Percentiles rank a stretch among this genome's conserved stretches.
Conservation (phyloP, 2,113 vertebrate species). For the Varanus salvator region DNA sequence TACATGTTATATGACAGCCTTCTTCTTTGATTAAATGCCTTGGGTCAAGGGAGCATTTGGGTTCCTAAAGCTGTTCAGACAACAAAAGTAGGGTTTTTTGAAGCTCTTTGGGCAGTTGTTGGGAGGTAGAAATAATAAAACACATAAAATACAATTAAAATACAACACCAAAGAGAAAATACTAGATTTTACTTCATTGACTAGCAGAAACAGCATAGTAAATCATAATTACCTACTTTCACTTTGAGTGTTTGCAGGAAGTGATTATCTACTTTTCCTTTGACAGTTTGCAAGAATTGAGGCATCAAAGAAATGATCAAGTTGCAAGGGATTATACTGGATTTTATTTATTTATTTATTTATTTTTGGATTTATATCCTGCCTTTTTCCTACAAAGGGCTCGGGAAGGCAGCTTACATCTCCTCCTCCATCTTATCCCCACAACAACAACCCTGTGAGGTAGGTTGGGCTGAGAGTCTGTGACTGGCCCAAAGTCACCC, state of each 20-base stretch:
- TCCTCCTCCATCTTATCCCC: too few species aligned
- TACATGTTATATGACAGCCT: too few species aligned
- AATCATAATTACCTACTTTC: neutral
- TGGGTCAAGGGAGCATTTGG: accelerated
- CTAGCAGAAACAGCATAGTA: slow-evolving; percentile 9
- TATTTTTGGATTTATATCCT: too few species aligned
- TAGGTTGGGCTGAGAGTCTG: too few species aligned
- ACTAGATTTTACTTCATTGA: slow-evolving; percentile 8
- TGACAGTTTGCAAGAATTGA: neutral
- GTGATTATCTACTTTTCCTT: slow-evolving; percentile 4
- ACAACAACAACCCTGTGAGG: too few species aligned
- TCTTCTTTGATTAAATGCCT: neutral
- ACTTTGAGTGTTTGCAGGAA: neutral
- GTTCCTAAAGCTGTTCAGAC: slow-evolving; percentile 33
- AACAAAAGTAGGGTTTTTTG: slow-evolving; percentile 24
- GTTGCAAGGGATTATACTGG: neutral
- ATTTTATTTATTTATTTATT: neutral
- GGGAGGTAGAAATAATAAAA: too few species aligned
- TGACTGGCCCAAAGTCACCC: too few species aligned
- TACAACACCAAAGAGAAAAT: too few species aligned
- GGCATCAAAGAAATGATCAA: neutral
- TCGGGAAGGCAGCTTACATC: too few species aligned
- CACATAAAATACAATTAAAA: too few species aligned
- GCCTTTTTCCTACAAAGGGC: too few species aligned
- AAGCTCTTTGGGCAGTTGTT: too few species aligned